Conservation (phyloP, 1,140 invertebrate genomes). For the Tetraneura akinire region DNA sequence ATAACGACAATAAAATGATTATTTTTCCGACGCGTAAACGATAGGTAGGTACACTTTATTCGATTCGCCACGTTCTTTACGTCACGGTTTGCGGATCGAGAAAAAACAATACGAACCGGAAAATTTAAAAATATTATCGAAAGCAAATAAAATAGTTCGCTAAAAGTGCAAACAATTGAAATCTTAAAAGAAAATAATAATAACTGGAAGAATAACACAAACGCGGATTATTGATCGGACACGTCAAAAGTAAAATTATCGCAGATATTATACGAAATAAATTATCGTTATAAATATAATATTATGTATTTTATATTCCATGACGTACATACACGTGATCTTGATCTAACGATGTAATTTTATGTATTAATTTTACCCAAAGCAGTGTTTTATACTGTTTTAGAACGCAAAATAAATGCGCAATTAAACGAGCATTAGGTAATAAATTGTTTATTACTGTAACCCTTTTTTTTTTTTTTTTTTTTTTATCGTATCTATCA, state of each 20-base stretch:
- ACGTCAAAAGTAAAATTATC: too few species aligned
- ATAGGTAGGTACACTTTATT: background rate
- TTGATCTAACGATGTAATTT: too few species aligned
- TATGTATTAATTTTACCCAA: too few species aligned
- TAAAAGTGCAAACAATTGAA: background rate
- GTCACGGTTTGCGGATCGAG: too few species aligned
- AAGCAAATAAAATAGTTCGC: background rate
- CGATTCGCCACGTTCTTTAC: background rate
- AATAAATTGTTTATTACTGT: constrained; percentile 27
- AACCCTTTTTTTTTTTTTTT: constrained; percentile 1
- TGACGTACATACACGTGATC: background rate
- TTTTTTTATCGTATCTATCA: background rate
- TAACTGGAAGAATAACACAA: too few species aligned
- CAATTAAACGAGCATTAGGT: background rate
- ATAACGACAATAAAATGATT: too few species aligned
- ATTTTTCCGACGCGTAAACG: too few species aligned
- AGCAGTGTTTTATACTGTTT: too few species aligned
- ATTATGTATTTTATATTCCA: too few species aligned
- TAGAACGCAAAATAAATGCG: background rate
- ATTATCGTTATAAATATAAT: too few species aligned
- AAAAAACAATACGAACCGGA: background rate
- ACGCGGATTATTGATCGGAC: background rate
- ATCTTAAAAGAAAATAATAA: constrained; percentile 1
- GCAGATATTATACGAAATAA: too few species aligned
- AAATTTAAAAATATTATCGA: background rate